phyloP scores from a whole-genome alignment of 2,113 vertebrate species.

The Urocolius indicus region DNA sequence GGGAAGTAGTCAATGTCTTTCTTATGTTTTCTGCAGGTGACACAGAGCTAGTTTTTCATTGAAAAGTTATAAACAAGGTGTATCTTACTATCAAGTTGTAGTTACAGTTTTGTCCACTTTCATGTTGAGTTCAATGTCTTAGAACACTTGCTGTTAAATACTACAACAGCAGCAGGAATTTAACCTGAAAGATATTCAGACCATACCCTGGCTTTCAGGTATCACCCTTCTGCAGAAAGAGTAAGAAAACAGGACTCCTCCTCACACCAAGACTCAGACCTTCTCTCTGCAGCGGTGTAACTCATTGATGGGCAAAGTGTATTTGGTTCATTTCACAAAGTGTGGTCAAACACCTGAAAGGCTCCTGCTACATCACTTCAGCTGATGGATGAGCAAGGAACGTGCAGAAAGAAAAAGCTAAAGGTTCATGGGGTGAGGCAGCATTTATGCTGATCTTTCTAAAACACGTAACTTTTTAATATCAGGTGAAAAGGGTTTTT shows the following conservation, averaged over 20 bases:
- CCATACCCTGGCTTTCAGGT: neutral
- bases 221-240: neutral
- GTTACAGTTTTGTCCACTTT: neutral
- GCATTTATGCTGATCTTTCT: neutral
- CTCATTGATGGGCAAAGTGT: neutral
- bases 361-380: neutral
- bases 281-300: neutral
- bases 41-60: neutral
- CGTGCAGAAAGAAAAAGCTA: neutral
- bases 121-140: neutral
- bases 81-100: neutral
- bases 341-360: neutral
- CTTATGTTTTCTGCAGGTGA: neutral
- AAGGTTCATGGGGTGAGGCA: neutral
- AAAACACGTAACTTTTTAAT: neutral
- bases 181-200: neutral
- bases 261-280: neutral
- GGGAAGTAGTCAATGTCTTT: neutral
- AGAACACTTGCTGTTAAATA: neutral
- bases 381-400: neutral
- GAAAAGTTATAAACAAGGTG: neutral
- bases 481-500: accelerated
- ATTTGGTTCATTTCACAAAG: neutral
- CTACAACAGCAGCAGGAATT: neutral
- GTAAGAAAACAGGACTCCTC: neutral